phyloP scores from a whole-genome alignment of 1,140 invertebrate genomes.

The Drosophila sp. region DNA sequence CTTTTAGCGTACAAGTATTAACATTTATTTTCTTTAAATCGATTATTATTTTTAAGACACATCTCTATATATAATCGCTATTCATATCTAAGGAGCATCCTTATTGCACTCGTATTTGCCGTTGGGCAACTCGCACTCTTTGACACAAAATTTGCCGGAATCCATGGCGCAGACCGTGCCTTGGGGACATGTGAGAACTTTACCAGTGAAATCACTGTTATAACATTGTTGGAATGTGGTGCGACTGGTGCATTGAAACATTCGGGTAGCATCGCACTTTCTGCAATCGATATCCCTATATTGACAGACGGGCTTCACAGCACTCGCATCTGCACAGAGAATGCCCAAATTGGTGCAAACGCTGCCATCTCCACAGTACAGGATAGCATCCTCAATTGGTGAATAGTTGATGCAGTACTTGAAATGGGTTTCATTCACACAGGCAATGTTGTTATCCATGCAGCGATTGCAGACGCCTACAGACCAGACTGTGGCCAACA shows the following conservation, averaged over 20 bases:
- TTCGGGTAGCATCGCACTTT: slow-evolving; percentile 31
- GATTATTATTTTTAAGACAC: too few relatives aligned
- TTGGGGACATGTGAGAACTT: slow-evolving; percentile 48
- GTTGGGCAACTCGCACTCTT: slow-evolving; percentile 36
- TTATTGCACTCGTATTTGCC: slow-evolving; percentile 48
- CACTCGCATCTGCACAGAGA: slow-evolving; percentile 22
- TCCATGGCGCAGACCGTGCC: slow-evolving; percentile 53
- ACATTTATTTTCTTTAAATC: too few relatives aligned
- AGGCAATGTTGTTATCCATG: slow-evolving; percentile 48
- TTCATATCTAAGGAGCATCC: background rate
- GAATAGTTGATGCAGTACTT: slow-evolving; percentile 33
- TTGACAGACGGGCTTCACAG: background rate
- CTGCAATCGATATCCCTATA: slow-evolving; percentile 24
- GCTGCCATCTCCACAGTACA: slow-evolving; percentile 42
- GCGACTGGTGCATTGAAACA: slow-evolving; percentile 74
- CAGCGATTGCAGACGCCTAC: slow-evolving; percentile 35
- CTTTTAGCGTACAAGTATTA: too few relatives aligned
- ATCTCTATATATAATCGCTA: too few relatives aligned
- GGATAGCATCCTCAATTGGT: slow-evolving; percentile 5
- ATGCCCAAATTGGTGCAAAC: slow-evolving; percentile 45
- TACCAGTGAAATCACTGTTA: slow-evolving; percentile 10
- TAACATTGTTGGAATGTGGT: slow-evolving; percentile 69
- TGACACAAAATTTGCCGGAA: slow-evolving; percentile 60
- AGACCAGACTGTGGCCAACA: slow-evolving; percentile 1
- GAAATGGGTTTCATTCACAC: slow-evolving; percentile 59